phyloP scores from a whole-genome alignment of 64 coral and sea anemone genomes.

The Actinia tenebrosa region DNA sequence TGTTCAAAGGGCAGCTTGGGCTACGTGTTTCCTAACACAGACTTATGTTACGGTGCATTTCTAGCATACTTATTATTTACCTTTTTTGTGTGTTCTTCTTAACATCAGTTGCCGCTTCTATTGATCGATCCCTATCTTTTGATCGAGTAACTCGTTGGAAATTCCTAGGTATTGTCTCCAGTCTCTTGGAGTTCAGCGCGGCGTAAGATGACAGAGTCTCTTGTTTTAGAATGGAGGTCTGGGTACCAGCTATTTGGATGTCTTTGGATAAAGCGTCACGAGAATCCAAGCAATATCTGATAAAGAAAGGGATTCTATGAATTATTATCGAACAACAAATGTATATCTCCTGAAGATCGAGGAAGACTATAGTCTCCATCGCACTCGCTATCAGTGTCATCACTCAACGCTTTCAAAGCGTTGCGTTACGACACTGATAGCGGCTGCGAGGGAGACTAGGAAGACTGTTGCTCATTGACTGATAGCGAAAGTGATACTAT shows the following conservation, averaged over 20 bases:
- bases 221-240: slow-evolving; percentile 26
- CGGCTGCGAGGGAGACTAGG: no score
- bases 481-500: no score
- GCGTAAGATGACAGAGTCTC: slow-evolving; percentile 44
- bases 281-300: slow-evolving; percentile 54
- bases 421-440: not conserved
- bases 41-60: no score
- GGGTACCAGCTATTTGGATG: slow-evolving; percentile 18
- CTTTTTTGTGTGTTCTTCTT: not conserved
- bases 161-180: not conserved
- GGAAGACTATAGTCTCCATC: no score
- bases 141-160: not conserved
- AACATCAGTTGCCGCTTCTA: not conserved
- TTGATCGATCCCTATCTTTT: not conserved
- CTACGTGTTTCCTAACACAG: no score
- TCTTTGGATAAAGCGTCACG: slow-evolving; percentile 32
- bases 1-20: no score
- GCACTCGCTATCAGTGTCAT: no score
- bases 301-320: not conserved
- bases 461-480: no score
- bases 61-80: not conserved
- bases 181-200: not conserved
- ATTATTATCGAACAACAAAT: not conserved
- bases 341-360: no score
- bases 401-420: no score